Base-by-base conservation (phyloP, 2,888 invertebrate species). In the Spodoptera exigua region DNA sequence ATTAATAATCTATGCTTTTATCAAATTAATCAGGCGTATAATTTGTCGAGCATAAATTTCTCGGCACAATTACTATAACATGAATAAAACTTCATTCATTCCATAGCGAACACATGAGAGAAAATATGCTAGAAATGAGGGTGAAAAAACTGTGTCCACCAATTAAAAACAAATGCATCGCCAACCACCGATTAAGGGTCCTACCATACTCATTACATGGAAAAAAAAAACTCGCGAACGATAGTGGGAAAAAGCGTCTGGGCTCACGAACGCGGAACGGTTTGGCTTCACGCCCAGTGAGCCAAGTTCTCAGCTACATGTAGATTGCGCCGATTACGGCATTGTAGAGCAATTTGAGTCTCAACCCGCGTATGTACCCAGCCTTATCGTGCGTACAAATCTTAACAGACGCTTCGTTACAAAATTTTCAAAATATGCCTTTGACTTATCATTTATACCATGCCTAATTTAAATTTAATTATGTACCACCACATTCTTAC, bases 231-330 rank as follows among this genome's bases (percentile, higher is more conserved):
- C 62, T 70, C 68, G 79, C 75, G 74, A 80, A 79, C 80, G 78
- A 85, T 85, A 89, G 90, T 92, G 91, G 90, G 92, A 92, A 91
- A 89, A 89, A 87, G 84, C 81, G 83, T 84, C 82, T 84, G 86
- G 66, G 81, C 68, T 81, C 84, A 89, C 80, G 86, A 84, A 89
- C 84, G 92, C 89, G 92, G 87, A 90, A 93, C 92, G 84, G 80
- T 80, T 81, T 84, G 84, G 85, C 86, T 91, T 91, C 89, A 92
- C 89, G 92, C 90, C 85, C 80, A 81, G 83, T 88, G 88, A 86
- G 75, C 83, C 82, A 81, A 84, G 86, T 84, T 87, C 87, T 87
- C 87, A 82, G 81, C 74, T 70, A 65, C 74, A 79, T 83, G 86
- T 87, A 92, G 91, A 91, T 92, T 82, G 83, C 62, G 64, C 76